These are phyloP conservation scores for Pterocles orientalis DNA, from an alignment of 2,113 vertebrate species.

Conservation along the genomic window DNA sequence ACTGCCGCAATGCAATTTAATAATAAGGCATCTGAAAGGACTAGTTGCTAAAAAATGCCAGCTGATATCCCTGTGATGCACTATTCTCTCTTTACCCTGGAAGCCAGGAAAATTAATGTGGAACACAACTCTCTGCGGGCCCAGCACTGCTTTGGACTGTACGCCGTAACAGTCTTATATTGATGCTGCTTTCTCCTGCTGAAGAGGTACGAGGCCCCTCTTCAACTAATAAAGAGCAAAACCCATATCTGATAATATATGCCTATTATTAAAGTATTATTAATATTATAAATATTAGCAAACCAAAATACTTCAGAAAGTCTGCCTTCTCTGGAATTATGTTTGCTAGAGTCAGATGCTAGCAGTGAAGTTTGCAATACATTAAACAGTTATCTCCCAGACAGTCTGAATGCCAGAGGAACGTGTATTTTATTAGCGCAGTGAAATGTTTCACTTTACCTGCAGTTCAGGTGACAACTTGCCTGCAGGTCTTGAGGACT, in stretches of 20 bases:
- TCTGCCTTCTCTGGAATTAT: background rate
- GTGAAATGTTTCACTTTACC: slow-evolving; percentile 26
- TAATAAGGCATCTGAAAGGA: background rate
- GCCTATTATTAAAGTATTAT: background rate
- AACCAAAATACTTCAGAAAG: background rate
- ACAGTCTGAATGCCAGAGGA: slow-evolving; percentile 35
- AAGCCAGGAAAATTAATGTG: background rate
- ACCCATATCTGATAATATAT: background rate
- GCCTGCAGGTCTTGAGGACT: background rate
- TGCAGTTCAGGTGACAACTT: slow-evolving; percentile 37
- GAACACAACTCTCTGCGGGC: background rate
- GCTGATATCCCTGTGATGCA: background rate
- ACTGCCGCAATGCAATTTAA: background rate
- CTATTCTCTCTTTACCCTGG: background rate
- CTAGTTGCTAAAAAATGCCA: background rate
- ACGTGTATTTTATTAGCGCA: slow-evolving; percentile 11
- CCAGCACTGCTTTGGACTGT: background rate
- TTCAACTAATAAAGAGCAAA: background rate
- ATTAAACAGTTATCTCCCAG: slow-evolving; percentile 11
- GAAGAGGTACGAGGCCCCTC: background rate
- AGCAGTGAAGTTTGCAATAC: slow-evolving; percentile 12
- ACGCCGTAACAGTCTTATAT: background rate
- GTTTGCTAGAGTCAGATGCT: background rate
- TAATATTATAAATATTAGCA: background rate
- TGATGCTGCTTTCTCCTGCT: background rate